These are phyloP conservation scores for Macrobrachium nipponense DNA, from an alignment of 1,140 invertebrate genomes.

Conservation along the genomic window DNA sequence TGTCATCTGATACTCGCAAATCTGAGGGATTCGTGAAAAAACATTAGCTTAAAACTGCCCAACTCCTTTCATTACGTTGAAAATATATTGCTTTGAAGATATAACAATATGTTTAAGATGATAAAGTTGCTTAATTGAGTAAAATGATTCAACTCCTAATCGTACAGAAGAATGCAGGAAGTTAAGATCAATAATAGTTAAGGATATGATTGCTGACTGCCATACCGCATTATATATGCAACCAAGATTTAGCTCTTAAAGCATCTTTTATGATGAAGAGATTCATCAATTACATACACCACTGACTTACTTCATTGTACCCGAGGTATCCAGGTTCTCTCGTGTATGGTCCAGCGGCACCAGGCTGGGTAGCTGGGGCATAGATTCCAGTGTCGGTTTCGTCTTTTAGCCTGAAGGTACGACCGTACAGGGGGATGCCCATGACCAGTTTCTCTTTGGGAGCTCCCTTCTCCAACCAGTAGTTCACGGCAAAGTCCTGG, in stretches of 20 bases:
- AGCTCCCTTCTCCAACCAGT: conserved; percentile 75
- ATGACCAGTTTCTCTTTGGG: conserved; percentile 75
- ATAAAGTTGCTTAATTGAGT: too few species aligned
- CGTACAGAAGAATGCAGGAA: too few species aligned
- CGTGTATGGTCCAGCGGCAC: conserved; percentile 81
- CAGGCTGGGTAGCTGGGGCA: conserved; percentile 72
- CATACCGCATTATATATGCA: too few species aligned
- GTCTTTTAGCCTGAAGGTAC: conserved; percentile 74
- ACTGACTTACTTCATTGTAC: conserved; percentile 80
- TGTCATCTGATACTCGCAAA: conserved; percentile 46
- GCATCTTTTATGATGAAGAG: not conserved
- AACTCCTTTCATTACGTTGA: not conserved
- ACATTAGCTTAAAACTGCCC: too few species aligned
- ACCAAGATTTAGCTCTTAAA: not conserved
- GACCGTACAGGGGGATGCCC: conserved; percentile 76
- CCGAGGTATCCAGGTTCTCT: conserved; percentile 82
- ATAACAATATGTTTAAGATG: too few species aligned
- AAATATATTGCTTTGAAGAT: too few species aligned
- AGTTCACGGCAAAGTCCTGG: conserved; percentile 74
- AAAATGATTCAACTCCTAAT: too few species aligned
- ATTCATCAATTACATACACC: too few species aligned
- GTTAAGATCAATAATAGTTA: too few species aligned
- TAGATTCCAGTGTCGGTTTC: conserved; percentile 70
- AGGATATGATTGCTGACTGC: too few species aligned
- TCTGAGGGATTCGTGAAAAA: conserved; percentile 16